phyloP scores from a whole-genome alignment of 2,888 invertebrate genomes.

The Caradrina kadenii region DNA sequence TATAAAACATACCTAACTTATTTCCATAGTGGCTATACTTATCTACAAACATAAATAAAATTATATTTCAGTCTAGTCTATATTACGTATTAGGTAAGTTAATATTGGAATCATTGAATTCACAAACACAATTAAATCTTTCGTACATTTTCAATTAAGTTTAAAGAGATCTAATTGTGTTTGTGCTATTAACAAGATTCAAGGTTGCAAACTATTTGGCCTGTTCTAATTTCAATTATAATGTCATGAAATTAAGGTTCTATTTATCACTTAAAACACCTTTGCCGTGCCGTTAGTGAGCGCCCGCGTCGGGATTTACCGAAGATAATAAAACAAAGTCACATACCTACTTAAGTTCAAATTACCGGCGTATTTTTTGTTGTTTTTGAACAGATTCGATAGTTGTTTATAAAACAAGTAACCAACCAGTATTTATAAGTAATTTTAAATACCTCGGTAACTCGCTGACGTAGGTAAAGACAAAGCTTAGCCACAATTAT shows the following conservation, averaged over 20 bases:
- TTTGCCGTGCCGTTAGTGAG: too few species aligned
- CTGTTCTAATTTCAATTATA: background rate
- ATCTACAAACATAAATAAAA: background rate
- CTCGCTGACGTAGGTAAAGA: too few species aligned
- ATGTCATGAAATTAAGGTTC: too few species aligned
- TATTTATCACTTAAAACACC: too few species aligned
- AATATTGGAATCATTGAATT: conserved; percentile 1
- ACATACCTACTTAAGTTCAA: background rate
- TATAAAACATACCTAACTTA: background rate
- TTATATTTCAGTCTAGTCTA: background rate
- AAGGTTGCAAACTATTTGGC: conserved; percentile 1
- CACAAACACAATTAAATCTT: conserved; percentile 5
- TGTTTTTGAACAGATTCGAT: background rate
- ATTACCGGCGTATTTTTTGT: background rate
- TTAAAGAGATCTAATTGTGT: too few species aligned
- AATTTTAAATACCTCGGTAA: background rate
- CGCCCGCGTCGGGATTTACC: too few species aligned
- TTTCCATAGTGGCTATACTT: background rate
- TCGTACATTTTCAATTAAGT: background rate
- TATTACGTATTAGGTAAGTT: background rate
- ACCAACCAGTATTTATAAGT: background rate
- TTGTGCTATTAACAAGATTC: background rate
- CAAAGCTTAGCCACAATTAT: background rate
- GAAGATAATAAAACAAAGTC: too few species aligned
- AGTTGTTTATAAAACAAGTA: conserved; percentile 3